A percentile compares a stretch with the other conserved stretches of the same genome.
These are phyloP conservation scores for Ascaphus truei DNA, from an alignment of 2,113 vertebrate species.

Conservation along the genomic window DNA sequence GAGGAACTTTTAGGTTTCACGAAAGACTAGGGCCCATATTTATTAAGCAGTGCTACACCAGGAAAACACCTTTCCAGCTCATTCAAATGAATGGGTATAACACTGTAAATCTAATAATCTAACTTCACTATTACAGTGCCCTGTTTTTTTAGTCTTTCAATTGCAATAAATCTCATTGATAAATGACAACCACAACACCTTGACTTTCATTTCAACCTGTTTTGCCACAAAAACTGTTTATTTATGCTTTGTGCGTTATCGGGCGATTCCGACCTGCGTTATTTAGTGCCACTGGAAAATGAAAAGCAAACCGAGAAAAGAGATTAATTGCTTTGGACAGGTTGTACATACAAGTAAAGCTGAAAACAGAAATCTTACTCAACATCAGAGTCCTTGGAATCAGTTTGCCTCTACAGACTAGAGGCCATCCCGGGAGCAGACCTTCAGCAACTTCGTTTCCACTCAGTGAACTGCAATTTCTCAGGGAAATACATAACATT, in stretches of 20 bases:
- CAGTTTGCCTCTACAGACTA: background rate
- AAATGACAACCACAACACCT: too few species aligned
- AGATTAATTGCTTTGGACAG: slow-evolving; percentile 1
- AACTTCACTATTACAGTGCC: too few species aligned
- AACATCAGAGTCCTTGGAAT: background rate
- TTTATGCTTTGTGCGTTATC: background rate
- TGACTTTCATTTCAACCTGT: background rate
- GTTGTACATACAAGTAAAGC: background rate
- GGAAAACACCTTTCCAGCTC: too few species aligned
- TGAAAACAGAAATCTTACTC: background rate
- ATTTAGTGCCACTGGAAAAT: background rate
- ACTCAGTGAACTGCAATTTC: background rate
- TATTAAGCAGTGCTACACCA: too few species aligned
- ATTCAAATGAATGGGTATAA: too few species aligned
- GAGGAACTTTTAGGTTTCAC: too few species aligned
- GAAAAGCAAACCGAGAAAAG: background rate
- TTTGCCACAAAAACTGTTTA: background rate
- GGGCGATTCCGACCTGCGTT: background rate
- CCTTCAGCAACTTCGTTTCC: background rate
- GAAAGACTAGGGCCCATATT: too few species aligned
- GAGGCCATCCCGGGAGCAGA: background rate
- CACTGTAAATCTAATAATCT: too few species aligned
- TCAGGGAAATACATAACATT: background rate
- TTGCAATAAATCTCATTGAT: too few species aligned
- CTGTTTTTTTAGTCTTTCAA: too few species aligned